These are phyloP conservation scores for Lacerta viridis DNA, from an alignment of 2,797 vertebrate genomes.

Conservation along the genomic window DNA sequence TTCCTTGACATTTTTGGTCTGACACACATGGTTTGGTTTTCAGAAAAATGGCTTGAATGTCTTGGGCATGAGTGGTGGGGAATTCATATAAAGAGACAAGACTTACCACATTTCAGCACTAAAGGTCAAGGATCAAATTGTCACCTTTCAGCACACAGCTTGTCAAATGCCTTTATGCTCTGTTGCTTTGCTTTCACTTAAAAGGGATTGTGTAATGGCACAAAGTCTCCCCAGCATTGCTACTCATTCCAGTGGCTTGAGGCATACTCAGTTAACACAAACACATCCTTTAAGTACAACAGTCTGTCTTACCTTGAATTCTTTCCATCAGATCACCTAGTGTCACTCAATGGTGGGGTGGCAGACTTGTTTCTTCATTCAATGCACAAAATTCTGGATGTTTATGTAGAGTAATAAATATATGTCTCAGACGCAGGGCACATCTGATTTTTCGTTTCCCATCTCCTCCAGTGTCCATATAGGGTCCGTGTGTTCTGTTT, in stretches of 20 bases:
- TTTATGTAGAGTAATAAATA: not conserved
- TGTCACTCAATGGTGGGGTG: not conserved
- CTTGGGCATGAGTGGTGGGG: slow-evolving; percentile 1
- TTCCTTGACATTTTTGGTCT: slow-evolving; percentile 47
- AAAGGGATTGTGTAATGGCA: too few species aligned
- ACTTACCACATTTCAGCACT: slow-evolving; percentile 26
- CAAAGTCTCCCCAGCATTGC: not conserved
- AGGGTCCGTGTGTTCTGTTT: not conserved
- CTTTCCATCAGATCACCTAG: not conserved
- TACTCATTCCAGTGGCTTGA: not conserved
- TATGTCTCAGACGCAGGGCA: not conserved
- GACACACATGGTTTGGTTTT: slow-evolving; percentile 42
- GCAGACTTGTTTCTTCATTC: not conserved
- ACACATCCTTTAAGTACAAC: not conserved
- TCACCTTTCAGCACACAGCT: slow-evolving; percentile 23
- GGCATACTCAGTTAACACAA: not conserved
- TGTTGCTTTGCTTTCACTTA: not conserved
- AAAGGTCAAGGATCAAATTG: slow-evolving; percentile 17
- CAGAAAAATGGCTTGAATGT: slow-evolving; percentile 33
- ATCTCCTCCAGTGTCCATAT: not conserved
- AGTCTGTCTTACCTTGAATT: not conserved
- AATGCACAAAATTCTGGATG: not conserved
- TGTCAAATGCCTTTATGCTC: slow-evolving; percentile 13
- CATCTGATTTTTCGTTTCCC: not conserved
- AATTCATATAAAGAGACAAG: not conserved